These are phyloP conservation scores for Sinocyclocheilus grahami DNA, from an alignment of 2,113 vertebrate genomes.

Conservation along the genomic window DNA sequence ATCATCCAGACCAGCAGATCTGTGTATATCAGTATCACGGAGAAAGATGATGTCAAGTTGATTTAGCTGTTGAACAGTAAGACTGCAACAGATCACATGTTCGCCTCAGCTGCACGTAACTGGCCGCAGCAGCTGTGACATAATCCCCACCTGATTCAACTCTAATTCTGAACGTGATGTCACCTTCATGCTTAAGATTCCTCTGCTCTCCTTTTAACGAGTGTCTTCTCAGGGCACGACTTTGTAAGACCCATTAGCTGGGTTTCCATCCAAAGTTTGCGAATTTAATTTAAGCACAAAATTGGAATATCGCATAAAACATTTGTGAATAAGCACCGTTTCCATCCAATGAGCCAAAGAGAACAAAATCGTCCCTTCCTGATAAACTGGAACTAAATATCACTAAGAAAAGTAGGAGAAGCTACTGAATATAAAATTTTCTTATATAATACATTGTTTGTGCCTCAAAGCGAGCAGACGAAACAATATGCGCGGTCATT, in stretches of 20 bases:
- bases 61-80: not conserved
- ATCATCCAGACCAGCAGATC: not conserved
- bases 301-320: no score
- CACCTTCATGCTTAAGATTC: conserved; percentile 38
- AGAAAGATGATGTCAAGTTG: not conserved
- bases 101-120: conserved; percentile 1
- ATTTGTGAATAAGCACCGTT: no score
- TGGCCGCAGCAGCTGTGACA: conserved; percentile 32
- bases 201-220: conserved; percentile 35
- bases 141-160: conserved; percentile 41
- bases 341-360: no score
- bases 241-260: not conserved
- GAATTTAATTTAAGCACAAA: no score
- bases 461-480: no score
- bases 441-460: no score
- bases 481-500: no score
- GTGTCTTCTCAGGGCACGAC: not conserved
- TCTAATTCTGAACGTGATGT: conserved; percentile 49
- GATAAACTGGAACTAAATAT: no score
- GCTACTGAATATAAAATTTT: no score
- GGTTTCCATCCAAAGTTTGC: no score
- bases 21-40: not conserved
- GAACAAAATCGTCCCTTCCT: no score
- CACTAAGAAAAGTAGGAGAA: no score
- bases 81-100: conserved; percentile 3